Base-by-base conservation (phyloP, 1,140 invertebrate species). In the Tetragonula clypearis region DNA sequence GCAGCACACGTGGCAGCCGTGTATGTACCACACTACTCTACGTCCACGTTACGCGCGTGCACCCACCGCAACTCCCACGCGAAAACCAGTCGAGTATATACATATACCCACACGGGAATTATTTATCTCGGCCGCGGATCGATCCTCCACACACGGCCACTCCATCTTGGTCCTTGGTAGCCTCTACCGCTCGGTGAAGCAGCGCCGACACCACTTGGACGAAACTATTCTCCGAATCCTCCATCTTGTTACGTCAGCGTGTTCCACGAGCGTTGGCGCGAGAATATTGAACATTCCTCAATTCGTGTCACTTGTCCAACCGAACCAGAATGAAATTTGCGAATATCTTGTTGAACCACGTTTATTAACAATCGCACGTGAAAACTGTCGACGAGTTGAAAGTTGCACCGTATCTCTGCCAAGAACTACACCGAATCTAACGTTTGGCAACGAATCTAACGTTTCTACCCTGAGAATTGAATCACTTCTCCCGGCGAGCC, bases 1-100 rank as follows among this genome's bases (percentile, higher is more conserved):
- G 41, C 78, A 74, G 41, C 78, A 74, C 88, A 85, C 88, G 88
- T 89, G 88, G 90, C 90, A 82, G 88, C 88, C 72, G 76, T 84
- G 82, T 91, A 65, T 76, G 74, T 62, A n/a, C 60, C 79, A 85
- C 86, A 85, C 35, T 35, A 82, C 76, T 89, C 88, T 30, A 30
- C 85, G 79, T 89, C 82, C 77, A 87, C 75, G 53, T 87, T 89
- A 89, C 87, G 75, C 82, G 72, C 71, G 49, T 82, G 58, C 79
- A 85, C 53, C 49, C 49, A 79, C 58, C 73, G 65, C 35, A 15
- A 79, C 87, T 92, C 92, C 92, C 90, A 92, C 92, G 92, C 92
- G 77, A 86, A 62, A 78, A 72, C 65, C 87, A 55, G 62, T 68
- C 71, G 15, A 21, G 41, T 49, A 69, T 35, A 35, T 35, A 35